Conservation (phyloP, 2,888 invertebrate genomes). For the Pterostichus niger region DNA sequence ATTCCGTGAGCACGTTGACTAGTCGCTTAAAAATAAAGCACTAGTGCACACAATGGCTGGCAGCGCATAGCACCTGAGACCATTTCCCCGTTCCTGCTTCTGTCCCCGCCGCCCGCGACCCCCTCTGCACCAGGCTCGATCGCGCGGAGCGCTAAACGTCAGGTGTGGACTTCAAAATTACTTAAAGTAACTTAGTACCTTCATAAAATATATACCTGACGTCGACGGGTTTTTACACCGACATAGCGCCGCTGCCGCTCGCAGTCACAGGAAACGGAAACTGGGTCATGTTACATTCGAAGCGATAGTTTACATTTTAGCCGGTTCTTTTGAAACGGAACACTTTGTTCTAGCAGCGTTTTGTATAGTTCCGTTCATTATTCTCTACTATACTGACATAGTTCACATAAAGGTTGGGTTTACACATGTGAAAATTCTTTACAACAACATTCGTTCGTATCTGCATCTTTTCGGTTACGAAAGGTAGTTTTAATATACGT, state of each 20-base stretch:
- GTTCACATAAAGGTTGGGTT: background rate
- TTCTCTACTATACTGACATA: background rate
- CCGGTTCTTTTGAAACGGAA: slow-evolving; percentile 46
- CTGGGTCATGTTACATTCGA: slow-evolving; percentile 59
- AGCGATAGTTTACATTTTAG: slow-evolving; percentile 60
- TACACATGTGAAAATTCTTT: too few species aligned
- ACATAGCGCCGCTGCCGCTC: slow-evolving; percentile 9
- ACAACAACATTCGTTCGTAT: too few species aligned
- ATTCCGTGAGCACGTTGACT: slow-evolving; percentile 31
- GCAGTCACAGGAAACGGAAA: slow-evolving; percentile 52
- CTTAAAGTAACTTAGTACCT: slow-evolving; percentile 67
- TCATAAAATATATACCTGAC: slow-evolving; percentile 66
- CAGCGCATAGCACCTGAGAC: slow-evolving; percentile 53
- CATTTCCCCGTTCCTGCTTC: slow-evolving; percentile 34
- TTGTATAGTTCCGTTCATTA: slow-evolving; percentile 21
- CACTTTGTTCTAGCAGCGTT: slow-evolving; percentile 36
- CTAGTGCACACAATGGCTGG: slow-evolving; percentile 58
- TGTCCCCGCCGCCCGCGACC: background rate
- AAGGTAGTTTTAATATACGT: too few species aligned
- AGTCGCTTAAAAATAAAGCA: slow-evolving; percentile 61
- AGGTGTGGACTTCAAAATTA: slow-evolving; percentile 67
- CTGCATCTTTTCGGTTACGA: background rate
- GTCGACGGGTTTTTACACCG: slow-evolving; percentile 54
- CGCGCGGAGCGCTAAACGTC: slow-evolving; percentile 63
- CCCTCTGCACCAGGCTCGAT: slow-evolving; percentile 6